These are phyloP conservation scores for Mormyrus lacerda DNA, from an alignment of 2,113 vertebrate genomes.

Conservation along the genomic window DNA sequence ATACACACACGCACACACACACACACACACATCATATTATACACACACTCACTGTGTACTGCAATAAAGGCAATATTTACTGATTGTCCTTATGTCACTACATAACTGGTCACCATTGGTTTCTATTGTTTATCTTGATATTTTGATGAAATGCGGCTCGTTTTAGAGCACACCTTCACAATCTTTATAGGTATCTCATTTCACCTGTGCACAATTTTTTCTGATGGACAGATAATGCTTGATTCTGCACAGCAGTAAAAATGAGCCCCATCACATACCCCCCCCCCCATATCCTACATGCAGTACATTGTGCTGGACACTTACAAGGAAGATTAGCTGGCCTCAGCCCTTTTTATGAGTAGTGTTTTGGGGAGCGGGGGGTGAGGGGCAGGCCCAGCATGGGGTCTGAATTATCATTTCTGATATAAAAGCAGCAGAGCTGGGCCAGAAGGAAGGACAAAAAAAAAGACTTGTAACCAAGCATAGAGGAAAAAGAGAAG, in stretches of 20 bases:
- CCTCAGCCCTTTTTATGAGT: neutral
- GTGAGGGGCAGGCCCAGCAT: slow-evolving; percentile 40
- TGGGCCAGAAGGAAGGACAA: slow-evolving; percentile 20
- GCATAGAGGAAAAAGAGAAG: neutral
- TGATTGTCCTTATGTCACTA: neutral
- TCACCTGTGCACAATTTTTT: neutral
- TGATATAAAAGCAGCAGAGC: slow-evolving; percentile 52
- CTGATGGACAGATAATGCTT: neutral
- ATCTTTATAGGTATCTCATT: neutral
- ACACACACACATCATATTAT: neutral
- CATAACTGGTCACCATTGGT: neutral
- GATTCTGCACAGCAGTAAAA: neutral
- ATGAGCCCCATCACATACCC: neutral
- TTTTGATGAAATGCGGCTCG: neutral
- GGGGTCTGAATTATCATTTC: slow-evolving; percentile 54
- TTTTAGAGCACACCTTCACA: neutral
- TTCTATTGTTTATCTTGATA: neutral
- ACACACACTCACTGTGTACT: neutral
- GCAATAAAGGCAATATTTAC: neutral
- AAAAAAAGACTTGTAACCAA: neutral
- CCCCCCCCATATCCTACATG: neutral
- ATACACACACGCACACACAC: neutral
- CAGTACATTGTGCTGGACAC: neutral
- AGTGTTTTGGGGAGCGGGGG: neutral
- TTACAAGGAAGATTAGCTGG: neutral